Conservation (phyloP, 2,797 vertebrate species). For the Myotis myotis region DNA sequence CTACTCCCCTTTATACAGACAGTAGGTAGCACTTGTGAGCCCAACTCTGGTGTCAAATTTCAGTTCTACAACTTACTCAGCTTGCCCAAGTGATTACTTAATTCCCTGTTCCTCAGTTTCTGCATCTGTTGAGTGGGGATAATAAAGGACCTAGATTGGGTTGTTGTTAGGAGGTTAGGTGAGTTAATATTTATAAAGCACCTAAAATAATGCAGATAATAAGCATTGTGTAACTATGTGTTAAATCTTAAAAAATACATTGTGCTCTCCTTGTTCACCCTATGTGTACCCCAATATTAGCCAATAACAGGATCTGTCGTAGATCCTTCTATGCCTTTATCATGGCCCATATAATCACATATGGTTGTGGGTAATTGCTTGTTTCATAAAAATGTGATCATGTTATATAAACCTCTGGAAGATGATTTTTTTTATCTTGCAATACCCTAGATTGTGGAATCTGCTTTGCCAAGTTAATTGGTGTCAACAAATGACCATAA, state of each 20-base stretch:
- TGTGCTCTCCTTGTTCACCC: background rate
- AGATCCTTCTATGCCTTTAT: background rate
- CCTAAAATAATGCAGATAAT: background rate
- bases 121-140: too few relatives aligned
- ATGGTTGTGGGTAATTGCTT: background rate
- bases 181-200: background rate
- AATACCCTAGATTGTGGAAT: background rate
- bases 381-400: conserved; percentile 11
- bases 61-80: background rate
- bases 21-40: background rate
- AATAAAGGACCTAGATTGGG: background rate
- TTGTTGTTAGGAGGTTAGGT: background rate
- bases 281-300: background rate
- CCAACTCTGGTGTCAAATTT: background rate
- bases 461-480: conserved; percentile 19
- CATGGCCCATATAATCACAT: background rate
- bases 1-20: background rate
- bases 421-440: background rate
- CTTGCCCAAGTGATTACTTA: background rate
- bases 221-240: background rate
- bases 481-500: background rate
- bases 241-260: background rate
- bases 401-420: background rate
- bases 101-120: background rate
- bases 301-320: background rate